These are phyloP conservation scores for Napeogenes inachia DNA, from an alignment of 2,888 invertebrate species.

Conservation along the genomic window DNA sequence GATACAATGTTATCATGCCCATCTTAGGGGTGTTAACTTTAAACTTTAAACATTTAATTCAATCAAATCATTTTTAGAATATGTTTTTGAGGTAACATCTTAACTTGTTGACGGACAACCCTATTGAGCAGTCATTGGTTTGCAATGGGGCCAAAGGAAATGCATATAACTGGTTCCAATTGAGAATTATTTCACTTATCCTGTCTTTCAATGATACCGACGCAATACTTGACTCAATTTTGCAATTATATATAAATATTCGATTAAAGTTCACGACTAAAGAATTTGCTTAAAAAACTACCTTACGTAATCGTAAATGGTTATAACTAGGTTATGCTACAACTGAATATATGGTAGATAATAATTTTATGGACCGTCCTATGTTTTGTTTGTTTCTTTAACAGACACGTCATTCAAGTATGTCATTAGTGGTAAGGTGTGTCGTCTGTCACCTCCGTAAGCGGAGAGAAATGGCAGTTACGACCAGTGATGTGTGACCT, in stretches of 20 bases:
- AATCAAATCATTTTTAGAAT: background rate
- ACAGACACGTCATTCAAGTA: conserved; percentile 19
- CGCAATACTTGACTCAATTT: conserved; percentile 27
- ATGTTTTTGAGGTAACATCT: background rate
- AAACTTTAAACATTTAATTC: background rate
- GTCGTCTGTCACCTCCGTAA: conserved; percentile 47
- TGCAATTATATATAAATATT: conserved; percentile 22
- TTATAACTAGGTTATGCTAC: no score
- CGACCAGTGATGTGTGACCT: conserved; percentile 42
- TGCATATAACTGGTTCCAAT: conserved; percentile 38
- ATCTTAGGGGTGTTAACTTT: no score
- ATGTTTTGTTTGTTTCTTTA: conserved; percentile 14
- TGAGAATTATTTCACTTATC: conserved; percentile 38
- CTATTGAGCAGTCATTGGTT: conserved; percentile 30
- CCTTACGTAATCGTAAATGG: no score
- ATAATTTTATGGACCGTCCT: background rate
- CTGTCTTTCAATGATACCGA: conserved; percentile 35
- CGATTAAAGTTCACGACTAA: conserved; percentile 12
- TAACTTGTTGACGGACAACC: conserved; percentile 14
- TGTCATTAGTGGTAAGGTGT: conserved; percentile 33
- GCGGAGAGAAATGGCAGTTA: conserved; percentile 61
- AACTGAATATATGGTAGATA: background rate
- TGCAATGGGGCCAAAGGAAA: conserved; percentile 39
- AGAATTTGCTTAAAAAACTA: background rate
- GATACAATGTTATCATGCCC: no score